Evolutionary conservation across 2,113 vertebrate species (phyloP).

Genomic region (Pholis gunnellus): DNA sequence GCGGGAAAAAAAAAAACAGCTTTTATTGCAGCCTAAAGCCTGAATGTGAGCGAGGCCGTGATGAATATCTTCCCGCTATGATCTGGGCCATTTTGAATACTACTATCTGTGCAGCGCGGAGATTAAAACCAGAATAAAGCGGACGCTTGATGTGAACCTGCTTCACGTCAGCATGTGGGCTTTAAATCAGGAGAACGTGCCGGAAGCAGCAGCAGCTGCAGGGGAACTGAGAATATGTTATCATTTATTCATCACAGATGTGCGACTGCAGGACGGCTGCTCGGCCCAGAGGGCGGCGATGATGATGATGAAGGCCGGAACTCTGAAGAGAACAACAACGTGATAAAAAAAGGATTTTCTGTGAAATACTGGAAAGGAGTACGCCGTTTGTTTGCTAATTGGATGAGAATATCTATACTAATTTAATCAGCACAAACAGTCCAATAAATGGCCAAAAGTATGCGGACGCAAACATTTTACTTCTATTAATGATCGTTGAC

Average conservation of each 20-base stretch:
- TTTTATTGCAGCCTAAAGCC: no score
- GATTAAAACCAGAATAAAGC: slow-evolving; percentile 64
- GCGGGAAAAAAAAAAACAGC: slow-evolving; percentile 41
- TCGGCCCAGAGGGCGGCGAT: slow-evolving; percentile 20
- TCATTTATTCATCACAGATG: slow-evolving; percentile 72
- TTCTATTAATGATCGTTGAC: no score
- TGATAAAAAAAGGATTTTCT: slow-evolving; percentile 15
- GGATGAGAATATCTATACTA: neutral
- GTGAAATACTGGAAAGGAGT: neutral
- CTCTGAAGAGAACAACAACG: neutral
- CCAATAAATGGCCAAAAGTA: neutral
- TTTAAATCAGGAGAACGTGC: slow-evolving; percentile 24
- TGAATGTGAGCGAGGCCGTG: neutral
- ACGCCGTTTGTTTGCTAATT: neutral
- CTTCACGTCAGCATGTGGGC: slow-evolving; percentile 18
- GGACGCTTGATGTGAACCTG: slow-evolving; percentile 32
- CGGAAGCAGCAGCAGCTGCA: slow-evolving; percentile 29
- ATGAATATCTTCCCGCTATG: slow-evolving; percentile 20
- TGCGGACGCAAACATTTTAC: no score
- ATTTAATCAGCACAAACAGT: neutral
- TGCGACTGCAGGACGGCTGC: slow-evolving; percentile 50
- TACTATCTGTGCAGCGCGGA: slow-evolving; percentile 9
- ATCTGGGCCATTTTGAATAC: slow-evolving; percentile 16
- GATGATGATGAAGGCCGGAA: slow-evolving; percentile 32
- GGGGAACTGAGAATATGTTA: slow-evolving; percentile 38